These are phyloP conservation scores for Eumacrocentrus americanus DNA, from an alignment of 2,888 invertebrate species.

Conservation along the genomic window DNA sequence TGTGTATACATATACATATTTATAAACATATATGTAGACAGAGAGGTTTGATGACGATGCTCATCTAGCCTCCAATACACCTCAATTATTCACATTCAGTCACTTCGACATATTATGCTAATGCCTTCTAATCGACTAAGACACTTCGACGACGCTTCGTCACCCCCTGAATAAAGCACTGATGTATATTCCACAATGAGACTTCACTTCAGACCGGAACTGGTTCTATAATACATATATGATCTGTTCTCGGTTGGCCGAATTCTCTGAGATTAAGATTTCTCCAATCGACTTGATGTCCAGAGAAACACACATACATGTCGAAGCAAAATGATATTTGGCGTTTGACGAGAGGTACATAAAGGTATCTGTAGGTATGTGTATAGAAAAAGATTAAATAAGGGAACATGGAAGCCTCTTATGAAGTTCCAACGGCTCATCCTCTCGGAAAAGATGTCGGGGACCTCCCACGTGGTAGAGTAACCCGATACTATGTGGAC, in stretches of 20 bases:
- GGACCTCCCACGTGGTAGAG: slow-evolving; percentile 59
- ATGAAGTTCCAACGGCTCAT: slow-evolving; percentile 57
- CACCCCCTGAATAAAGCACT: slow-evolving; percentile 24
- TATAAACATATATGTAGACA: too few relatives aligned
- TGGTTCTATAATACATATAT: not conserved
- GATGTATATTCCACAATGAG: slow-evolving; percentile 20
- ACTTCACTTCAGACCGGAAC: not conserved
- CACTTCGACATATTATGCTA: slow-evolving; percentile 43
- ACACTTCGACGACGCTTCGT: slow-evolving; percentile 50
- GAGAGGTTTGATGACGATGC: too few relatives aligned
- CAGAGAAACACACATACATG: not conserved
- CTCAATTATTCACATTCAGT: slow-evolving; percentile 23
- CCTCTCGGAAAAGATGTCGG: slow-evolving; percentile 55
- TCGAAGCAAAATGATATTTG: not conserved
- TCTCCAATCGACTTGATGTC: slow-evolving; percentile 35
- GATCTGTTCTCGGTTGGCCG: slow-evolving; percentile 51
- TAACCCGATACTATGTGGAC: slow-evolving; percentile 46
- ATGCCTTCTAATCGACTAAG: slow-evolving; percentile 53
- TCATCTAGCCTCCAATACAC: slow-evolving; percentile 20
- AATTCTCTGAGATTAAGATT: slow-evolving; percentile 40
- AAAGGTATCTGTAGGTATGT: too few relatives aligned
- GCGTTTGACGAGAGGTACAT: too few relatives aligned
- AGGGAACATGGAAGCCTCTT: slow-evolving; percentile 56
- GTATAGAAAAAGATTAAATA: too few relatives aligned
- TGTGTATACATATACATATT: too few relatives aligned